Conservation (phyloP, 23 tunicate species). For the Botrylloides violaceus region DNA sequence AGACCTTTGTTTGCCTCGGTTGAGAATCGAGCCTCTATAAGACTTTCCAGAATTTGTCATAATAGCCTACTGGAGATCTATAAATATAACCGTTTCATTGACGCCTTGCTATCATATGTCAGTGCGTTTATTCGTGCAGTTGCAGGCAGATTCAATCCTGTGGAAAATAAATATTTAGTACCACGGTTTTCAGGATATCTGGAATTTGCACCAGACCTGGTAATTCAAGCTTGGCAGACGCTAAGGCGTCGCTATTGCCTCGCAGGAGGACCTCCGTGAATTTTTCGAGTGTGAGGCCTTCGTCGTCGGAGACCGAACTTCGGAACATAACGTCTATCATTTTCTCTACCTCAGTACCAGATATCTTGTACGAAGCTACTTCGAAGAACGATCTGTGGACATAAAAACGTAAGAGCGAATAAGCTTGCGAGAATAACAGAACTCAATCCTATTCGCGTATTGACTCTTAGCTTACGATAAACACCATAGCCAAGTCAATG, state of each 20-base stretch:
- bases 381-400: conserved; percentile 90
- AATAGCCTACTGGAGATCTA: not conserved
- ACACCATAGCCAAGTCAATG: too few species aligned
- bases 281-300: conserved; percentile 47
- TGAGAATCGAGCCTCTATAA: too few species aligned
- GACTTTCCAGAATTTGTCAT: too few species aligned
- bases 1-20: too few species aligned
- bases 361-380: conserved; percentile 68
- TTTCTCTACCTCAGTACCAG: conserved; percentile 35
- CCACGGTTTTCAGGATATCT: not conserved
- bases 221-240: conserved; percentile 53
- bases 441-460: too few species aligned
- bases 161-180: not conserved
- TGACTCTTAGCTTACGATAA: too few species aligned
- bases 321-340: conserved; percentile 70
- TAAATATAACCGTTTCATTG: not conserved
- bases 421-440: too few species aligned
- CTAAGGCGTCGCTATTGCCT: conserved; percentile 75
- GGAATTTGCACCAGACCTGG: conserved; percentile 39
- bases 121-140: not conserved
- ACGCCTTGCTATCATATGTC: not conserved
- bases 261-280: conserved; percentile 70
- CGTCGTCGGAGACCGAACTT: conserved; percentile 49
- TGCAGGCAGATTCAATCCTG: not conserved
- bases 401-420: too few species aligned